These are phyloP conservation scores for Fukomys damarensis DNA, from an alignment of 2,113 vertebrate species.

Conservation along the genomic window DNA sequence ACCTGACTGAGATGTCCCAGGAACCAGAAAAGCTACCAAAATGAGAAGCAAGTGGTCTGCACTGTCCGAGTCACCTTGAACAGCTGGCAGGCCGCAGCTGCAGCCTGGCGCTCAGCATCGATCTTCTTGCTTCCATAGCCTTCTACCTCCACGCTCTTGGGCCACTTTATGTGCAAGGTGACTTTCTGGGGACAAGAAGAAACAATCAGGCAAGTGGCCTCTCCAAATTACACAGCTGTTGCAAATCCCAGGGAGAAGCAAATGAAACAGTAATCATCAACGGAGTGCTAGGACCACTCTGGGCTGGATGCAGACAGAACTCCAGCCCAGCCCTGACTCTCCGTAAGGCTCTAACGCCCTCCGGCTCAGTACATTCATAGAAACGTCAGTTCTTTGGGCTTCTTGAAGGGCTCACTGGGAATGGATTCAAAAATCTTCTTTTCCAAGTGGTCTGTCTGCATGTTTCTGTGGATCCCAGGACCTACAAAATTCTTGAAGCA, in stretches of 20 bases:
- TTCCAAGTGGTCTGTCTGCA: background rate
- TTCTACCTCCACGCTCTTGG: constrained; percentile 92
- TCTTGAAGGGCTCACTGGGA: background rate
- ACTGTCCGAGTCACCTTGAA: constrained; percentile 89
- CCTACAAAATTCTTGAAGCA: background rate
- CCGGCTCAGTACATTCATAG: background rate
- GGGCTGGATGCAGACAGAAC: background rate
- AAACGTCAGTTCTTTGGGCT: background rate
- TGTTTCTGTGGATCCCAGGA: background rate
- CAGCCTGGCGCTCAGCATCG: constrained; percentile 93
- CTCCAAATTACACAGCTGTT: background rate
- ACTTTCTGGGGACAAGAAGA: constrained; percentile 88
- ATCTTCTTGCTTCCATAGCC: constrained; percentile 93
- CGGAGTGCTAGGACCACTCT: background rate
- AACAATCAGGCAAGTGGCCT: background rate
- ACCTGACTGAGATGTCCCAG: background rate
- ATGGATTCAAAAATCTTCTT: background rate
- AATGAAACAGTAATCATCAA: no score
- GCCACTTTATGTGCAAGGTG: constrained; percentile 94
- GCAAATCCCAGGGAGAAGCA: background rate
- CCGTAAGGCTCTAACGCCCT: background rate
- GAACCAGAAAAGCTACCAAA: background rate
- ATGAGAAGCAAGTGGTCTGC: background rate
- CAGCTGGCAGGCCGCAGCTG: constrained; percentile 93
- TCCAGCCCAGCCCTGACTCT: background rate